Evolutionary conservation across 2,797 vertebrate genomes (phyloP), one percentile per base, ranked within the genome.

Genomic region (Babyrousa celebensis): DNA sequence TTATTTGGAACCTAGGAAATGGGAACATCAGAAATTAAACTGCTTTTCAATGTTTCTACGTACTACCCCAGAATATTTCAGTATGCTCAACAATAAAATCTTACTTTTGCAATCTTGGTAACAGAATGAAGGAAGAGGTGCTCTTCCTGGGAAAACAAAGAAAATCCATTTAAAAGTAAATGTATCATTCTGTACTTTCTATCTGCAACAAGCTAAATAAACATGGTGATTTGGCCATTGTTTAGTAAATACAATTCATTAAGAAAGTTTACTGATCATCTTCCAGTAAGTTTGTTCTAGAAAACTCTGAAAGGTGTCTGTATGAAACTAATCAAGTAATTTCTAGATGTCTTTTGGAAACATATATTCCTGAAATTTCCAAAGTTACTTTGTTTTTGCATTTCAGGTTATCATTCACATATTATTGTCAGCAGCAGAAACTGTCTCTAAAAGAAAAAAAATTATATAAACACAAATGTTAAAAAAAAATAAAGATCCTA

Each of bases 391-490:
- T 70, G 21, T 48, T 80, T 92, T 93, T 78, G 12, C 18, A 67
- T 86, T 93, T 96, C 12, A 67, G 54, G 25, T 89, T 21, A 60
- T 56, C 20, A 40, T 12, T 36, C 40, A 12, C 6, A 85, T 90
- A 94, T 71, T 83, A 89, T 62, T 88, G 67, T 85, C 32, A 89
- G 12, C 5, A 89, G 43, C 52, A 90, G 63, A 67, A 60, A 40
- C 1, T 11, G 54, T 83, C 32, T 79, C 83, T 71, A 70, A 18
- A 65, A 72, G 85, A 89, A 65, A 71, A 67, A 36, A 36, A 12
- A 4, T 78, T 89, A 84, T 72, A 17, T 72, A 68, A 82, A 70
- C 11, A 6, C 29, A 79, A 85, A 78, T 70, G n/a, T 65, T 89
- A 72, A 71, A 83, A 91, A 4, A 62, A 3, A 12, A 58, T 40